Evolutionary conservation across 2,888 invertebrate species (phyloP), one percentile per base, ranked within the genome.

Genomic region (Odontocolon sp.): DNA sequence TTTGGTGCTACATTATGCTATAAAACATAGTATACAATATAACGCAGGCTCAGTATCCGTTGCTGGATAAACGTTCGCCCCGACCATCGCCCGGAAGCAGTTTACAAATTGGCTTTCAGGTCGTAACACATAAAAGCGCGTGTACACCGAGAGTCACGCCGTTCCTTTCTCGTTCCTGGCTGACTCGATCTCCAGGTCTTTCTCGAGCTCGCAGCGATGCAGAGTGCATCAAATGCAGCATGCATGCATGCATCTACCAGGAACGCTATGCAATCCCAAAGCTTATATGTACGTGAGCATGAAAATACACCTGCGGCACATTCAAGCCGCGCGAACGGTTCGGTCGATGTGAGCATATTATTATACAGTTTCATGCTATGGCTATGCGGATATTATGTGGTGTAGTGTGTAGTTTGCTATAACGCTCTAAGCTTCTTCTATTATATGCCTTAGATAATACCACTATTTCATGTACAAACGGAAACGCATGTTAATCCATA

Each of bases 51-150:
- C 18, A 21, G 54, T 1, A 21, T 45, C 28, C 18, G 31, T 8
- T 33, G 54, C 14, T 11, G 31, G 47, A 33, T 54, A 56, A 70
- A 63, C 45, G 70, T 70, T 70, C 45, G 56, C 38, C 57, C 54
- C 45, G 54, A 33, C 52, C 40, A 54, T 70, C 54, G 63, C 70
- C 70, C 63, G 70, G 61, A 70, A 70, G 70, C 70, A 70, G 61
- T 56, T 70, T 70, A 70, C 54, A 70, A 70, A 70, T 70, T 70
- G 63, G 63, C 70, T 70, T 63, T 70, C 63, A 63, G 54, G 33
- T 63, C 54, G 54, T 54, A 47, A 42, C 54, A 23, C 70, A 36
- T 61, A 56, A 63, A 70, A 63, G 54, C 61, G 54, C 54, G 33
- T 45, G 54, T 38, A 54, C 14, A 61, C 14, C 40, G 33, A 45